Percentiles rank a stretch among this genome's conserved stretches.
Conservation (phyloP, 2,797 vertebrate genomes). For the Lutjanus argentimaculatus region DNA sequence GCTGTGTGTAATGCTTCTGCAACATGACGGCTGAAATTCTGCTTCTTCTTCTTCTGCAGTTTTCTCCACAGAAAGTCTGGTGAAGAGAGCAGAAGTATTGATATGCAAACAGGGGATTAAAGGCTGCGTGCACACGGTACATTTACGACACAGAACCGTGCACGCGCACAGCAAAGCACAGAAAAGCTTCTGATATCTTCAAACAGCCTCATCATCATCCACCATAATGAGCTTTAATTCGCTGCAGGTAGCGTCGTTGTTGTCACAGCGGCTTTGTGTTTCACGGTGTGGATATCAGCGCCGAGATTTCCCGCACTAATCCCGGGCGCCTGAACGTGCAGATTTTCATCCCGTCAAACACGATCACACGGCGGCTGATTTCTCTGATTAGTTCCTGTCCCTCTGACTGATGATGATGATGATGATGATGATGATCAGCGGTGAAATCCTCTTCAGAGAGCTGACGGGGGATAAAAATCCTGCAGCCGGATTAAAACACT, state of each 20-base stretch:
- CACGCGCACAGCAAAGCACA: background rate
- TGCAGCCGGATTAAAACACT: background rate
- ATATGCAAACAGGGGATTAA: background rate
- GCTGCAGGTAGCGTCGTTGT: background rate
- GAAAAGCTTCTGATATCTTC: background rate
- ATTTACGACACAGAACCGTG: background rate
- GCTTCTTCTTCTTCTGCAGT: too few relatives aligned
- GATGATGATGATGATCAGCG: background rate
- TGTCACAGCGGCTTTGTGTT: slow-evolving; percentile 7
- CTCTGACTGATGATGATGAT: background rate
- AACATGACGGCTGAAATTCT: too few relatives aligned
- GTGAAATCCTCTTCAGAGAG: background rate
- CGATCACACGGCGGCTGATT: slow-evolving; percentile 20
- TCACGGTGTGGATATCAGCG: slow-evolving; percentile 27
- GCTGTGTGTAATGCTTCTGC: background rate
- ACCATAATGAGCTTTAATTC: background rate
- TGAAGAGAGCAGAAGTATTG: too few relatives aligned
- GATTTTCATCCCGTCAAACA: slow-evolving; percentile 44
- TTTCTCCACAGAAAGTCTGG: too few relatives aligned
- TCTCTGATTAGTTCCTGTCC: slow-evolving; percentile 28
- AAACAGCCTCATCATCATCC: background rate
- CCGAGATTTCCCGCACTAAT: slow-evolving; percentile 53
- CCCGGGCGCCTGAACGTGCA: slow-evolving; percentile 44
- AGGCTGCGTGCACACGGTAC: too few relatives aligned
- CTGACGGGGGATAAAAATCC: background rate